Evolutionary conservation across 2,888 invertebrate species (phyloP).

Genomic region (Synergus japonicus): DNA sequence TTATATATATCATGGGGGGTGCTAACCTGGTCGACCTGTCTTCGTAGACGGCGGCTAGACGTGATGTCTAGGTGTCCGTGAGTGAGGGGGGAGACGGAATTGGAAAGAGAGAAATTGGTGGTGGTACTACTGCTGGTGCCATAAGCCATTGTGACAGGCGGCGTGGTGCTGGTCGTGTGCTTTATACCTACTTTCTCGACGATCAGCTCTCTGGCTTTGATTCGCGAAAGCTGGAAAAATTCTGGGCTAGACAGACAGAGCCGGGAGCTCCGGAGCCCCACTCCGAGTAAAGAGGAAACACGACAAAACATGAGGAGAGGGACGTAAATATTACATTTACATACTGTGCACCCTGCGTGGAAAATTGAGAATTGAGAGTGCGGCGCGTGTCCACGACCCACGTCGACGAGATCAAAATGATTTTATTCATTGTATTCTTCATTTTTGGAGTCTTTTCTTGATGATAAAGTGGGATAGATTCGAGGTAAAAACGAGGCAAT

Average conservation of each 20-base stretch:
- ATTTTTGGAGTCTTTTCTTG: constrained; percentile 10
- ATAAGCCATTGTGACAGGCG: constrained; percentile 48
- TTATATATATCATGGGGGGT: constrained; percentile 24
- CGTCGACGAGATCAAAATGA: constrained; percentile 29
- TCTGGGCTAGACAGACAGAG: not conserved
- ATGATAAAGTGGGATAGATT: constrained; percentile 10
- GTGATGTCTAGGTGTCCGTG: constrained; percentile 28
- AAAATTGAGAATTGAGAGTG: constrained; percentile 40
- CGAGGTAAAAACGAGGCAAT: constrained; percentile 18
- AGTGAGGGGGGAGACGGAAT: constrained; percentile 13
- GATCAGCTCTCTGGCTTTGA: not conserved
- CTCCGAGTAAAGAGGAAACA: constrained; percentile 41
- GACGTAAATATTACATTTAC: constrained; percentile 28
- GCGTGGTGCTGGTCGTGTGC: constrained; percentile 31
- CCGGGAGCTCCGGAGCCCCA: not conserved
- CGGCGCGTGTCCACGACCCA: constrained; percentile 33
- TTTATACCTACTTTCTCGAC: constrained; percentile 7
- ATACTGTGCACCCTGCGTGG: not conserved
- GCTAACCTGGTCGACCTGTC: constrained; percentile 30
- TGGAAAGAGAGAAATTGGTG: constrained; percentile 39
- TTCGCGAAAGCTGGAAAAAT: constrained; percentile 32
- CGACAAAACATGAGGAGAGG: constrained; percentile 16
- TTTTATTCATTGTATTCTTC: constrained; percentile 1
- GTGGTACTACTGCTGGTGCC: constrained; percentile 45
- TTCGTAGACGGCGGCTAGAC: constrained; percentile 40